Evolutionary conservation across 2,797 vertebrate genomes (phyloP).

Genomic region (Chiloscyllium punctatum): DNA sequence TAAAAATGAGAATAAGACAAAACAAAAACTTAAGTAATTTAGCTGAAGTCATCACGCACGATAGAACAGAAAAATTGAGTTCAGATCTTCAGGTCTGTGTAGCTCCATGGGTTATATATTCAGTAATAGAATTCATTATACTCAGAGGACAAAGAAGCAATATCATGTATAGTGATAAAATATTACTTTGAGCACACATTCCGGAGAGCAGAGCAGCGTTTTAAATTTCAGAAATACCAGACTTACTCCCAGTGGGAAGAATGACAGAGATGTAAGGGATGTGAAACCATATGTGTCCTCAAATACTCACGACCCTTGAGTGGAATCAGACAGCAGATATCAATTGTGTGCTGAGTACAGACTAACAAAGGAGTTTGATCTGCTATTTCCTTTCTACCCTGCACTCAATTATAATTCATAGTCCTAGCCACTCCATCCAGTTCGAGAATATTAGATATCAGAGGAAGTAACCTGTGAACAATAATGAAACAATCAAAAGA

Average conservation of each 20-base stretch:
- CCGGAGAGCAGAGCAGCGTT: background rate
- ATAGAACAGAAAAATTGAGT: background rate
- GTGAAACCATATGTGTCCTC: background rate
- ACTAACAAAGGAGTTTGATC: background rate
- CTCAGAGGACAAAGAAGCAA: slow-evolving; percentile 10
- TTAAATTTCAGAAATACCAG: slow-evolving; percentile 4
- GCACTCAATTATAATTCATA: slow-evolving; percentile 16
- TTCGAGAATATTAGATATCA: background rate
- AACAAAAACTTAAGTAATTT: background rate
- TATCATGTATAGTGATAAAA: background rate
- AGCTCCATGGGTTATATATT: slow-evolving; percentile 6
- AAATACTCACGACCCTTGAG: background rate
- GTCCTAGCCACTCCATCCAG: background rate
- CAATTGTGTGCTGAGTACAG: background rate
- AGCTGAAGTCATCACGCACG: background rate
- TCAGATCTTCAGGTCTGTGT: background rate
- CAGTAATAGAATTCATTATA: slow-evolving; percentile 12
- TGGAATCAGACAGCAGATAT: background rate
- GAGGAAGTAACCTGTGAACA: background rate
- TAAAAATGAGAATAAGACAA: background rate
- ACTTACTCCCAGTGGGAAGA: background rate
- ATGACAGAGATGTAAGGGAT: background rate
- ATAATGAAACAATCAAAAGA: slow-evolving; percentile 17
- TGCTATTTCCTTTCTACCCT: background rate
- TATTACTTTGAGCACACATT: background rate